A percentile compares a stretch with the other conserved stretches of the same genome.
phyloP scores from a whole-genome alignment of 92 coral and sea anemone genomes.

The Anthopleura xanthogrammica region DNA sequence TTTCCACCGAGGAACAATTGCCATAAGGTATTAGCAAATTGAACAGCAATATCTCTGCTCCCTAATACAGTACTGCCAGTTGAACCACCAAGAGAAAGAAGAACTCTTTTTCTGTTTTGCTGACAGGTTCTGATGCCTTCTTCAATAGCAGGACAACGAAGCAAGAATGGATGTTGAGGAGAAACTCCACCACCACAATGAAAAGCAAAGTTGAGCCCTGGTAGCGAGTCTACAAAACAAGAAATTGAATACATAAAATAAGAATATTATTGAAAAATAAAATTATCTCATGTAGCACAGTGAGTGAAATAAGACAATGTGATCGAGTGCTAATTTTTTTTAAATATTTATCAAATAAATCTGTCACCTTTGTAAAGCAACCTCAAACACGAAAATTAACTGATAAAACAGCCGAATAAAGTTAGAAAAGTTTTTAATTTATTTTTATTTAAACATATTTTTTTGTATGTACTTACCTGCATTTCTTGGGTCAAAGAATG shows the following conservation, averaged over 20 bases:
- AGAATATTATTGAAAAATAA: neutral
- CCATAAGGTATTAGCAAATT: conserved; percentile 28
- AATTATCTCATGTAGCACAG: neutral
- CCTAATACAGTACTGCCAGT: conserved; percentile 28
- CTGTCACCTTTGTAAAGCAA: too few species aligned
- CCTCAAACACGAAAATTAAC: neutral
- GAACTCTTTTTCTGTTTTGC: conserved; percentile 54
- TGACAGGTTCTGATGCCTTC: conserved; percentile 66
- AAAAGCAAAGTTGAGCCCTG: conserved; percentile 38
- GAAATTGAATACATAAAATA: neutral
- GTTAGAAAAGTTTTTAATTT: neutral
- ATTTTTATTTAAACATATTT: too few species aligned
- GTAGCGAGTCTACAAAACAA: conserved; percentile 8
- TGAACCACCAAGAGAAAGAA: conserved; percentile 76
- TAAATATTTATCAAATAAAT: too few species aligned
- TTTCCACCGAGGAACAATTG: conserved; percentile 39
- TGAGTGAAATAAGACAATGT: neutral
- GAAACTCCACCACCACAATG: conserved; percentile 32
- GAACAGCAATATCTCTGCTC: conserved; percentile 31
- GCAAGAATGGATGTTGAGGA: conserved; percentile 15
- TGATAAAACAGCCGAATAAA: neutral
- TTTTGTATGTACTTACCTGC: conserved; percentile 27
- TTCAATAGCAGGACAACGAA: conserved; percentile 58
- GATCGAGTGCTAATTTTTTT: too few species aligned
- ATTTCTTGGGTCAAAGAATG: conserved; percentile 52